Conservation (phyloP, 2,113 vertebrate genomes). For the Morone saxatilis region DNA sequence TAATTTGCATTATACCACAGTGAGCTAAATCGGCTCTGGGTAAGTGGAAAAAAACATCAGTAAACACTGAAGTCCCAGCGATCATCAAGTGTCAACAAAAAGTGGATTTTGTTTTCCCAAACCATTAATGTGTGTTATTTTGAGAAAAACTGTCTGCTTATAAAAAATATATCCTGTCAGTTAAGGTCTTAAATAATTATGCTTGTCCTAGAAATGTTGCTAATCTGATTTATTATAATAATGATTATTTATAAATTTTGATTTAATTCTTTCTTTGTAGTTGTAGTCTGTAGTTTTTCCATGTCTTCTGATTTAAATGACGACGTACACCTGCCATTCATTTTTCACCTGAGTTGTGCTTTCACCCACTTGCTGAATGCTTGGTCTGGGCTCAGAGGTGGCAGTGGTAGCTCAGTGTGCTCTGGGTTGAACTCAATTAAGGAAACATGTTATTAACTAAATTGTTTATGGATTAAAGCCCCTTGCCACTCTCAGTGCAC, state of each 20-base stretch:
- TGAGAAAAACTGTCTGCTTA: neutral
- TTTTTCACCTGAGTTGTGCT: too few species aligned
- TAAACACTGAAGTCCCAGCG: neutral
- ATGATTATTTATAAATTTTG: too few species aligned
- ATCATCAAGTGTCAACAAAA: neutral
- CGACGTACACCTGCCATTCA: neutral
- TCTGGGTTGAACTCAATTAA: neutral
- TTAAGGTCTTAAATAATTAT: neutral
- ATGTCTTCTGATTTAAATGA: neutral
- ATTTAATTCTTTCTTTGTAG: neutral
- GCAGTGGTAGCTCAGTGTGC: neutral
- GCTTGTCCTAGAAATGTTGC: neutral
- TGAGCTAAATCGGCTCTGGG: neutral
- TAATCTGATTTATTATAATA: neutral
- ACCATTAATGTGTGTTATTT: conserved; percentile 22
- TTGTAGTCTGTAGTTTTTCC: neutral
- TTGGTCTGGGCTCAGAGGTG: neutral
- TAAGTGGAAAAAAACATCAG: neutral
- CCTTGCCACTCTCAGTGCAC: neutral
- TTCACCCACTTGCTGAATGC: neutral
- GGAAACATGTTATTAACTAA: conserved; percentile 2
- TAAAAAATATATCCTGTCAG: conserved; percentile 15
- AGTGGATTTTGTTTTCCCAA: neutral
- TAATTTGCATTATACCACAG: conserved; percentile 14
- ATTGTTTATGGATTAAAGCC: neutral